Evolutionary conservation across 2,888 invertebrate genomes (phyloP).

Genomic region (Prosapia bicincta): DNA sequence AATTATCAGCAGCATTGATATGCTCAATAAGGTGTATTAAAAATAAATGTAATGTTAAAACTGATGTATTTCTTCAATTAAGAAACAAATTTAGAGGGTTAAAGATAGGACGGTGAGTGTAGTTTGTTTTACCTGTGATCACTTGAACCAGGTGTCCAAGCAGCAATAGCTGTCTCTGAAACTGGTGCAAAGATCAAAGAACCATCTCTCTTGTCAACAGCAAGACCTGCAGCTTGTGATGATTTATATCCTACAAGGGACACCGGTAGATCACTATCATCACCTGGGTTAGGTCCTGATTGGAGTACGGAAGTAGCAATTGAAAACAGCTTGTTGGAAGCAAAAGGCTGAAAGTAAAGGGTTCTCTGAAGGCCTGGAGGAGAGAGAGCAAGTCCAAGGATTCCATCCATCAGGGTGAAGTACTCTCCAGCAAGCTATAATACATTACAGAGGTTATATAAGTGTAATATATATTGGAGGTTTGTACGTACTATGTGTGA

Average conservation of each 20-base stretch:
- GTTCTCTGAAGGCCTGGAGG: slow-evolving; percentile 51
- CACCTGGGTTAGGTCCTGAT: slow-evolving; percentile 64
- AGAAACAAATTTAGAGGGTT: too few species aligned
- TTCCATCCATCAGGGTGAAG: slow-evolving; percentile 71
- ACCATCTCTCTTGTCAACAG: slow-evolving; percentile 67
- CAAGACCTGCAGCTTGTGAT: slow-evolving; percentile 74
- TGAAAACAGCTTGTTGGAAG: slow-evolving; percentile 73
- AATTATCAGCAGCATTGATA: too few species aligned
- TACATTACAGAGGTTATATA: too few species aligned
- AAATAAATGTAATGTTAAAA: too few species aligned
- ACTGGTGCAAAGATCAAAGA: slow-evolving; percentile 75
- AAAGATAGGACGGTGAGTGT: too few species aligned
- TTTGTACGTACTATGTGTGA: too few species aligned
- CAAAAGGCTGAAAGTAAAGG: slow-evolving; percentile 70
- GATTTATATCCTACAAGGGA: slow-evolving; percentile 77
- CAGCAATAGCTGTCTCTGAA: slow-evolving; percentile 74
- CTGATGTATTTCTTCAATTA: too few species aligned
- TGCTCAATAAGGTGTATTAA: too few species aligned
- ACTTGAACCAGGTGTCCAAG: slow-evolving; percentile 72
- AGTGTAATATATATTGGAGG: too few species aligned
- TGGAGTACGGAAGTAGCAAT: slow-evolving; percentile 69
- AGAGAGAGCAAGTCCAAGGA: slow-evolving; percentile 67
- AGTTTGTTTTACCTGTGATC: slow-evolving; percentile 62
- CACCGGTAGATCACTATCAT: slow-evolving; percentile 68
- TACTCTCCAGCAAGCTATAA: slow-evolving; percentile 58